A percentile compares a stretch with the other conserved stretches of the same genome.
Evolutionary conservation across 2,113 vertebrate species (phyloP).

Genomic region (Alethe castanea): DNA sequence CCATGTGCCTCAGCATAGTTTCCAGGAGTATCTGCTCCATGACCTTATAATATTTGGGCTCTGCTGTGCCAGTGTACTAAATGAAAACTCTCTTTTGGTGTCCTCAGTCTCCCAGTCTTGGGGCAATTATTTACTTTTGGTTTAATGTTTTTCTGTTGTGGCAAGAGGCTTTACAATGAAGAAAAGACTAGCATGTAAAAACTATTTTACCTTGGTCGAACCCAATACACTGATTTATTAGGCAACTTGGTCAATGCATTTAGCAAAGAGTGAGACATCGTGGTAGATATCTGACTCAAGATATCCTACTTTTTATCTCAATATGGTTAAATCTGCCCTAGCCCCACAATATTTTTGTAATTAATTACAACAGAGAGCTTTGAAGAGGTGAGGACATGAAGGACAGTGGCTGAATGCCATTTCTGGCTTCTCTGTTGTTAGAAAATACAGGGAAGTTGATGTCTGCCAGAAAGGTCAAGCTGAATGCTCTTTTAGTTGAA

Average conservation of each 20-base stretch:
- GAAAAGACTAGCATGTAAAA: background rate
- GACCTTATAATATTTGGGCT: background rate
- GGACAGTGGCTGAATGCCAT: background rate
- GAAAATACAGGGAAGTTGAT: background rate
- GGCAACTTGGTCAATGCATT: background rate
- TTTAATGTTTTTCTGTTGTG: background rate
- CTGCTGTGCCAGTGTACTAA: background rate
- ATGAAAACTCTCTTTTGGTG: background rate
- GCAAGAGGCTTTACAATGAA: background rate
- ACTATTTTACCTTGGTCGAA: background rate
- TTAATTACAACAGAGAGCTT: background rate
- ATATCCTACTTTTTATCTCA: background rate
- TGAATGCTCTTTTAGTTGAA: background rate
- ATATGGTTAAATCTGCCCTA: accelerated
- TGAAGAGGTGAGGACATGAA: background rate
- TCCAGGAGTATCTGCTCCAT: background rate
- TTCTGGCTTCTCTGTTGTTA: background rate
- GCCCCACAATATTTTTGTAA: background rate
- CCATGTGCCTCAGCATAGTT: background rate
- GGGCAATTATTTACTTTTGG: background rate
- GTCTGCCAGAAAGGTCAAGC: background rate
- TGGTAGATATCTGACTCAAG: background rate
- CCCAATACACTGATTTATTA: background rate
- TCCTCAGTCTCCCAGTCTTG: background rate
- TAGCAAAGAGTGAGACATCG: background rate